A percentile compares a stretch with the other conserved stretches of the same genome.
phyloP scores from a whole-genome alignment of 1,140 invertebrate species.

The Spodoptera litura region DNA sequence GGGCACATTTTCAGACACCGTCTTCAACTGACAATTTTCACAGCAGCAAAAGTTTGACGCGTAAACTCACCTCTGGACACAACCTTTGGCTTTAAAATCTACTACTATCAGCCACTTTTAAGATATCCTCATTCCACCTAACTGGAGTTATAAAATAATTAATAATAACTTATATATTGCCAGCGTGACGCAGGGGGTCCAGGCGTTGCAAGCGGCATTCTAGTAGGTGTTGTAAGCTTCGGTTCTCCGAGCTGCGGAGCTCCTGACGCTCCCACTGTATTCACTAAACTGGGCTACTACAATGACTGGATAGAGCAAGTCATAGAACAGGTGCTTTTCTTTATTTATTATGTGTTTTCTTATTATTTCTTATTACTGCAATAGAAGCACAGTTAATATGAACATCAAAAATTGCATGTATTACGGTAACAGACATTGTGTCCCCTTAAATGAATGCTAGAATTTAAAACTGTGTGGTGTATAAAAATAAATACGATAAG shows the following conservation, averaged over 20 bases:
- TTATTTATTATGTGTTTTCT: neutral
- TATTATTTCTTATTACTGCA: neutral
- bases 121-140: too few species aligned
- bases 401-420: too few species aligned
- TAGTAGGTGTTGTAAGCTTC: conserved; percentile 54
- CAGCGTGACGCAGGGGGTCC: conserved; percentile 55
- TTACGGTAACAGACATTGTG: too few species aligned
- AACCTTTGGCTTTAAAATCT: too few species aligned
- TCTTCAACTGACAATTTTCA: too few species aligned
- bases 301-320: conserved; percentile 52
- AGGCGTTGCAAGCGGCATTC: conserved; percentile 20
- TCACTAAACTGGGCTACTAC: conserved; percentile 55
- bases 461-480: too few species aligned
- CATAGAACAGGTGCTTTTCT: conserved; percentile 12
- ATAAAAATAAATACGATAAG: too few species aligned
- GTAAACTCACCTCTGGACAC: too few species aligned
- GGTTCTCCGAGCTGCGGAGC: conserved; percentile 51
- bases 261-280: conserved; percentile 49
- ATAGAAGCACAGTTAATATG: neutral
- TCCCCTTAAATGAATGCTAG: too few species aligned
- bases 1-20: too few species aligned
- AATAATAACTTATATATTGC: neutral
- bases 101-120: too few species aligned
- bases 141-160: neutral
- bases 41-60: too few species aligned